These are phyloP conservation scores for Podarcis muralis DNA, from an alignment of 2,113 vertebrate species.

Conservation along the genomic window DNA sequence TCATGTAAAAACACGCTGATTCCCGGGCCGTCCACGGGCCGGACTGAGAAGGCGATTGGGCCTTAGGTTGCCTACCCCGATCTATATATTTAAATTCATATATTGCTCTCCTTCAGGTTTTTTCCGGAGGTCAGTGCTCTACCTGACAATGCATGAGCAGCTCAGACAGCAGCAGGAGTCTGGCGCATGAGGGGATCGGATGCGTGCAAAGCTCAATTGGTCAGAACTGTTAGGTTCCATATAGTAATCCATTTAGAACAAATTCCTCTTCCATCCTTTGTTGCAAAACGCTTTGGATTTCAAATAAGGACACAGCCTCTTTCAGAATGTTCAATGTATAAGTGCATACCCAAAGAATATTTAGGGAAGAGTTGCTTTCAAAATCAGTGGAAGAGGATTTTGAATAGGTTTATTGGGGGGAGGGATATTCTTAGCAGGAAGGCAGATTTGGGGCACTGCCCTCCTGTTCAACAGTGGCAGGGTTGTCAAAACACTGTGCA, in stretches of 20 bases:
- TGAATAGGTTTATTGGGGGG: background rate
- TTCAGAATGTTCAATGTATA: no score
- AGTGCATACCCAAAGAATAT: background rate
- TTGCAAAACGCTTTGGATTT: background rate
- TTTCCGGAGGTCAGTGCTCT: no score
- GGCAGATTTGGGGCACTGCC: background rate
- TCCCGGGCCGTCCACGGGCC: no score
- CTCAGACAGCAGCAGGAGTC: no score
- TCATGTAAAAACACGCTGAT: no score
- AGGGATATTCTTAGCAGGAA: background rate
- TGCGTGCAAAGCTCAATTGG: no score
- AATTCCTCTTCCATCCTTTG: background rate
- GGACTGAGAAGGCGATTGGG: no score
- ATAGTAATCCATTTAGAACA: background rate
- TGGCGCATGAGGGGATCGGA: no score
- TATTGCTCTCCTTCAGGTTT: no score
- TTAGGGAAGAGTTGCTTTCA: background rate
- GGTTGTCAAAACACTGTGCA: background rate
- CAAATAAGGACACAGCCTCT: background rate
- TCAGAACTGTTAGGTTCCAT: no score
- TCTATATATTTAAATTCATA: background rate
- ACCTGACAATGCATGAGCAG: no score
- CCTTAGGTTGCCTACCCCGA: no score
- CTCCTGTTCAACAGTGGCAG: background rate
- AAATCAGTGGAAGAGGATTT: background rate